A percentile compares a stretch with the other conserved stretches of the same genome.
phyloP scores from a whole-genome alignment of 2,888 invertebrate species.

The Arge pagana region DNA sequence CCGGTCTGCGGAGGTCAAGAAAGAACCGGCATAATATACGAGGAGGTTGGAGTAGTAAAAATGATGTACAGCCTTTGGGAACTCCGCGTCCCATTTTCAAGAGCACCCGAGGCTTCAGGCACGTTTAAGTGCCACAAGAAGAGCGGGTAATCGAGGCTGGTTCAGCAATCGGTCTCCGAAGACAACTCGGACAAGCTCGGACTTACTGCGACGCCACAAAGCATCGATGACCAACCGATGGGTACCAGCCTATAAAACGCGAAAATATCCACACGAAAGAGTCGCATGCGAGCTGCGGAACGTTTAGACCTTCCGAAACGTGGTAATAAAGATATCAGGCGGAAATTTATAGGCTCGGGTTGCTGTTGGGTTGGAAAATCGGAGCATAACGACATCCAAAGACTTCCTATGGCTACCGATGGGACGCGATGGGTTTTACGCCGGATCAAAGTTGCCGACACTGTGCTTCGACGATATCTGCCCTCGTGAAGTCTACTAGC shows the following conservation, averaged over 20 bases:
- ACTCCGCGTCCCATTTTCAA: no score
- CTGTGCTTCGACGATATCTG: no score
- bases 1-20: background rate
- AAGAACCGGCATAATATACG: background rate
- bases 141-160: no score
- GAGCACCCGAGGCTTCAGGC: no score
- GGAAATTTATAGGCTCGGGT: conserved; percentile 34
- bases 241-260: conserved; percentile 38
- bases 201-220: no score
- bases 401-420: conserved; percentile 10
- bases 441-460: no score
- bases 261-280: conserved; percentile 34
- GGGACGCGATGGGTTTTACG: no score
- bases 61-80: conserved; percentile 3
- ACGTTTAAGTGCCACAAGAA: no score
- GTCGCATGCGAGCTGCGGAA: conserved; percentile 28
- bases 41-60: background rate
- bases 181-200: no score
- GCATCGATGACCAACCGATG: no score
- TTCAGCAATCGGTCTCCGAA: no score
- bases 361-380: conserved; percentile 34
- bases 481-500: no score
- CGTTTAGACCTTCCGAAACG: conserved; percentile 29
- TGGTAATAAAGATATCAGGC: conserved; percentile 41
- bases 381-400: conserved; percentile 19